Conservation (phyloP, 2,888 invertebrate genomes). For the Entomobrya multifasciata region DNA sequence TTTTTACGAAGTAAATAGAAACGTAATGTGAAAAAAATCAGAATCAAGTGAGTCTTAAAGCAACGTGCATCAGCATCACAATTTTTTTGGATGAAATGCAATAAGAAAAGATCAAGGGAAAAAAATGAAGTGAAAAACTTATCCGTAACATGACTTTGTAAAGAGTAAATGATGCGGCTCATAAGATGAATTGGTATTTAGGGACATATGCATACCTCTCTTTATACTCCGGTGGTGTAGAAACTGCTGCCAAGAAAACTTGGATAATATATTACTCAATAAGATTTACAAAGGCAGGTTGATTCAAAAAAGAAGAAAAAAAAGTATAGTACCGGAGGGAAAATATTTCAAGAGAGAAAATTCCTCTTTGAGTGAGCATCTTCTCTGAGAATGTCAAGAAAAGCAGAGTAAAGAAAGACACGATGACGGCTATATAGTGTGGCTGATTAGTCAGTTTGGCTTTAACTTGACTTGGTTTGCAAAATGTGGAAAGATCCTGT, state of each 20-base stretch:
- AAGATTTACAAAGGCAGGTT: neutral
- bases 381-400: slow-evolving; percentile 4
- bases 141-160: too few species aligned
- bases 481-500: neutral
- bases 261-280: neutral
- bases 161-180: too few species aligned
- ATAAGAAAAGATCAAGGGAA: neutral
- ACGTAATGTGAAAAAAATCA: neutral
- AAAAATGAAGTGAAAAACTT: too few species aligned
- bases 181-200: neutral
- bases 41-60: too few species aligned
- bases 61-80: neutral
- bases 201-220: neutral
- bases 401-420: slow-evolving; percentile 35
- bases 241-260: slow-evolving; percentile 5
- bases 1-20: neutral
- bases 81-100: neutral
- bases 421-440: slow-evolving; percentile 56
- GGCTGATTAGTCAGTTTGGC: slow-evolving; percentile 46
- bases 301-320: neutral
- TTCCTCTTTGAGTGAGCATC: too few species aligned
- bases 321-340: slow-evolving; percentile 37
- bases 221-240: neutral
- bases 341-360: slow-evolving; percentile 47
- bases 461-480: slow-evolving; percentile 17